Evolutionary conservation across 2,113 vertebrate species (phyloP), one percentile per base, ranked within the genome.

Genomic region (Pyxicephalus adspersus): DNA sequence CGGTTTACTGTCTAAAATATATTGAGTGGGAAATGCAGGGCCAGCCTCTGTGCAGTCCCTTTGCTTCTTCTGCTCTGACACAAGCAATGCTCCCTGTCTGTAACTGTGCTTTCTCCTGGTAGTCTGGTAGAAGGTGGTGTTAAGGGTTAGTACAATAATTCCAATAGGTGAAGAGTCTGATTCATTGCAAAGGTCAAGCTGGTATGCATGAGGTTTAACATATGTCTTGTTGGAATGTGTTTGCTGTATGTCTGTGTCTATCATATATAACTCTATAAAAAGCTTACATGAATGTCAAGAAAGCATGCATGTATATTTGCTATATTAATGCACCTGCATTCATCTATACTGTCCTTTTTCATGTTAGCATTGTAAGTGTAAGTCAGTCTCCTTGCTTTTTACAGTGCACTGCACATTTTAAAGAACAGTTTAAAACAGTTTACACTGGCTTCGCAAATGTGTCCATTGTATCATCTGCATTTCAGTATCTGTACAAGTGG

Each of bases 121-220:
- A 64, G 34, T 26, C 61, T 64, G 60, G n/a, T 22, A 81, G 60
- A 26, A 52, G 61, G 79, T 61, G 52, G 31, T 65, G 79, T 64
- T 31, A 55, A 73, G 70, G 26, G 61, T 81, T 81, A 81, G 79
- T 81, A 81, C 28, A 81, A 28, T 11, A 20, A 64, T 73, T 63
- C 58, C 34, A 55, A n/a, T 64, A 81, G 31, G 68, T 55, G 67
- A 38, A 52, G 11, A 54, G 58, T 34, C 31, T 64, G 76, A 38
- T 78, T 66, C 64, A 34, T 22, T 63, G 50, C 50, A 66, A 78
- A 78, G 64, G 28, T 23, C 31, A 68, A 67, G 63, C 64, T 1
- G n/a, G 66, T 51, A 23, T 74, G 60, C 52, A 52, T 55, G 64
- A 50, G 28, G 50, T 57, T 57, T 23, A 77, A 45, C 64, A 45